Percentiles rank a stretch among this genome's conserved stretches.
Evolutionary conservation across 2,797 vertebrate genomes (phyloP).

Genomic region (Molossus alvarezi): DNA sequence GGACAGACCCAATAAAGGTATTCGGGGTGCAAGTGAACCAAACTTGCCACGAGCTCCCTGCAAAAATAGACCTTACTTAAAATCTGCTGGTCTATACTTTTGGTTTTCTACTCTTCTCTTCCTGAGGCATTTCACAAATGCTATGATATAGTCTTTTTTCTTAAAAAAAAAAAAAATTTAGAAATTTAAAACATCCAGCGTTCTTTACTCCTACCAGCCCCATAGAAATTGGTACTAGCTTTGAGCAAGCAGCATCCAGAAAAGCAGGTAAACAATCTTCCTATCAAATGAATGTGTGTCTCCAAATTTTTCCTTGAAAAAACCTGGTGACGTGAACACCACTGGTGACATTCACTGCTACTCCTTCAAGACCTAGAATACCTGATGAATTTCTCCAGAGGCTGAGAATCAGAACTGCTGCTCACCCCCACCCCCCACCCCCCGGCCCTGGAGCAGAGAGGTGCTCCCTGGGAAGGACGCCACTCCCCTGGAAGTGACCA

Average conservation of each 20-base stretch:
- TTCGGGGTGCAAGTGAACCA: not conserved
- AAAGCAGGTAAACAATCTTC: constrained; percentile 59
- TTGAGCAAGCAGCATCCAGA: constrained; percentile 53
- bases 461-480: constrained; percentile 39
- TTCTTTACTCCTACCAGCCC: constrained; percentile 48
- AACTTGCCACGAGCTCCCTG: constrained; percentile 49
- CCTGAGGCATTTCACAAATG: constrained; percentile 36
- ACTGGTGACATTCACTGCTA: constrained; percentile 23
- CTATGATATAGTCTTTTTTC: not conserved
- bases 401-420: constrained; percentile 68
- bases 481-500: constrained; percentile 72
- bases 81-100: constrained; percentile 35
- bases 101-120: constrained; percentile 50
- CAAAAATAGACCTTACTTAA: constrained; percentile 61
- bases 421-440: not conserved
- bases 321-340: constrained; percentile 67
- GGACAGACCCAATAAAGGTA: not conserved
- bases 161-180: not conserved
- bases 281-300: constrained; percentile 72
- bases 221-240: constrained; percentile 66
- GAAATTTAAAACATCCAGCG: not conserved
- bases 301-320: constrained; percentile 79
- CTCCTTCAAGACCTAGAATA: constrained; percentile 63
- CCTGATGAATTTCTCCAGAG: constrained; percentile 59
- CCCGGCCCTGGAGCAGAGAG: constrained; percentile 69